Evolutionary conservation across 2,797 vertebrate genomes (phyloP).

Genomic region (Melanotaenia nigrans): DNA sequence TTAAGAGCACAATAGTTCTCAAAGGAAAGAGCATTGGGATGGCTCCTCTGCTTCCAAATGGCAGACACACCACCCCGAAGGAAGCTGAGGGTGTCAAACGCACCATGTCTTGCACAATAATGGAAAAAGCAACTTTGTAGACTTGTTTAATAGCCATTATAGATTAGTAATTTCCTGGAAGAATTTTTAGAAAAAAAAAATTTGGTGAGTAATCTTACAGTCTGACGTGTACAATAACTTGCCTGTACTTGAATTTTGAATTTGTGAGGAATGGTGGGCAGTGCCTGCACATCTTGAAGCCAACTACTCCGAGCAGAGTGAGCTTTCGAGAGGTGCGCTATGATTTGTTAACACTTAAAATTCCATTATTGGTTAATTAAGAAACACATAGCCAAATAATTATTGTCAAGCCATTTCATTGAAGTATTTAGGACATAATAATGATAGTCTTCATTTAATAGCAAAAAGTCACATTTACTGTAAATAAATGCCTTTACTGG

Average conservation of each 20-base stretch:
- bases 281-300: constrained; percentile 7
- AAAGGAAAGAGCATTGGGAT: constrained; percentile 88
- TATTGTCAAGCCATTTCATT: background rate
- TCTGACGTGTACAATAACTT: background rate
- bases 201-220: background rate
- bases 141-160: background rate
- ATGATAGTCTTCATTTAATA: too few species aligned
- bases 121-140: background rate
- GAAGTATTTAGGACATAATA: background rate
- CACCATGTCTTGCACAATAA: background rate
- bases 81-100: constrained; percentile 81
- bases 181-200: background rate
- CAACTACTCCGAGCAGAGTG: constrained; percentile 12
- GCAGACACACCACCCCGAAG: constrained; percentile 85
- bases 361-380: background rate
- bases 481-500: background rate
- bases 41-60: constrained; percentile 84
- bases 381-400: background rate
- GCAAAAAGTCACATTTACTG: background rate
- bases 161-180: background rate
- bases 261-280: constrained; percentile 8
- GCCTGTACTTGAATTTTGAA: background rate
- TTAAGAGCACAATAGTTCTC: constrained; percentile 86
- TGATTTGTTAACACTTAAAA: constrained; percentile 1
- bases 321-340: background rate